Evolutionary conservation across 2,888 invertebrate genomes (phyloP).

Genomic region (Leucophora obtusa): DNA sequence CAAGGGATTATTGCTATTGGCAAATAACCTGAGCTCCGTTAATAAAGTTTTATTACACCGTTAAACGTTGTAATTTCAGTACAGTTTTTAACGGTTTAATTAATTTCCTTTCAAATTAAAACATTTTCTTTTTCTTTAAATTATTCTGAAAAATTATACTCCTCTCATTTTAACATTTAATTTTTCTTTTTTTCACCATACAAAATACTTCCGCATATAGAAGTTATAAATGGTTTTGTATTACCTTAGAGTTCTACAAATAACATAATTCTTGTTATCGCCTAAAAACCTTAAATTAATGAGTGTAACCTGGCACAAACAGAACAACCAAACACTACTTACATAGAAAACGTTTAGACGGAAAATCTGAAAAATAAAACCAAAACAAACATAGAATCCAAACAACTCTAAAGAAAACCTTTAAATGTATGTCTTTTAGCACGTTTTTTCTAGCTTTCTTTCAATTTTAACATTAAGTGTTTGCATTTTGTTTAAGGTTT

Average conservation of each 20-base stretch:
- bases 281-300: slow-evolving; percentile 60
- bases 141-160: not conserved
- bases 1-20: no score
- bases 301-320: slow-evolving; percentile 20
- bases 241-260: not conserved
- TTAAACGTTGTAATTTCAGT: no score
- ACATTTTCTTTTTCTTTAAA: no score
- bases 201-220: not conserved
- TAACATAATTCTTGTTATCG: slow-evolving; percentile 61
- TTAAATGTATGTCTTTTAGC: not conserved
- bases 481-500: not conserved
- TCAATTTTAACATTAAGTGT: not conserved
- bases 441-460: not conserved
- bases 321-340: not conserved
- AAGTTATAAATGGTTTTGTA: not conserved
- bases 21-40: no score
- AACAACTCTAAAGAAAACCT: not conserved
- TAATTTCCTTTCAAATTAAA: no score
- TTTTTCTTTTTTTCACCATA: not conserved
- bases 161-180: not conserved
- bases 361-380: not conserved
- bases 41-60: no score
- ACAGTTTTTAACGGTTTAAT: no score
- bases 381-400: not conserved
- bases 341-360: not conserved